Percentiles rank a stretch among this genome's conserved stretches.
Conservation (phyloP, 2,113 vertebrate genomes). For the Sceloporus tristichus region DNA sequence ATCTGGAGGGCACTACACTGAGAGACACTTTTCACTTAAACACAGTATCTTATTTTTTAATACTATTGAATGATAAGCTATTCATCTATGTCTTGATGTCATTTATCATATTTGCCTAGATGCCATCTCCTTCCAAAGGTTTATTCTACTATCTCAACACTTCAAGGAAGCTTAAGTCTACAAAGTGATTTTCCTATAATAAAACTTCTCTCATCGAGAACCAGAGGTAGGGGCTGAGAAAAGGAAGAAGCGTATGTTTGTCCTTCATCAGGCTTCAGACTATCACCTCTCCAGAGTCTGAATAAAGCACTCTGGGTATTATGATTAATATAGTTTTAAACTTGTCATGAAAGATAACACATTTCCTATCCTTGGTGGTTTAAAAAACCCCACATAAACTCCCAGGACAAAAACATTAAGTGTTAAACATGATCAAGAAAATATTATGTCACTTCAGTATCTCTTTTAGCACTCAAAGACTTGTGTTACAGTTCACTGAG, state of each 20-base stretch:
- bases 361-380: neutral
- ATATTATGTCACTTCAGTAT: slow-evolving; percentile 11
- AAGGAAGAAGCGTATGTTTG: neutral
- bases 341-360: slow-evolving; percentile 12
- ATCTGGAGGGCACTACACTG: too few species aligned
- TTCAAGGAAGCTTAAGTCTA: neutral
- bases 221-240: neutral
- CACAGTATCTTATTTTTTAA: too few species aligned
- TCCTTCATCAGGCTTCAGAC: neutral
- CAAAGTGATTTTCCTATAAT: neutral
- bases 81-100: neutral
- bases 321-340: slow-evolving; percentile 22
- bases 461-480: slow-evolving; percentile 36
- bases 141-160: slow-evolving; percentile 26
- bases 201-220: slow-evolving; percentile 27
- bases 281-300: slow-evolving; percentile 20
- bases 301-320: slow-evolving; percentile 33
- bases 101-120: neutral
- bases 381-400: neutral
- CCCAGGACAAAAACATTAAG: slow-evolving; percentile 31
- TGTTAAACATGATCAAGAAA: slow-evolving; percentile 25
- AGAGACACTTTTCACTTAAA: too few species aligned
- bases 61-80: neutral
- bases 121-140: neutral
- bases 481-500: slow-evolving; percentile 53